These are phyloP conservation scores for Scaptomyza tumidula DNA, from an alignment of 2,888 invertebrate species.

Conservation along the genomic window DNA sequence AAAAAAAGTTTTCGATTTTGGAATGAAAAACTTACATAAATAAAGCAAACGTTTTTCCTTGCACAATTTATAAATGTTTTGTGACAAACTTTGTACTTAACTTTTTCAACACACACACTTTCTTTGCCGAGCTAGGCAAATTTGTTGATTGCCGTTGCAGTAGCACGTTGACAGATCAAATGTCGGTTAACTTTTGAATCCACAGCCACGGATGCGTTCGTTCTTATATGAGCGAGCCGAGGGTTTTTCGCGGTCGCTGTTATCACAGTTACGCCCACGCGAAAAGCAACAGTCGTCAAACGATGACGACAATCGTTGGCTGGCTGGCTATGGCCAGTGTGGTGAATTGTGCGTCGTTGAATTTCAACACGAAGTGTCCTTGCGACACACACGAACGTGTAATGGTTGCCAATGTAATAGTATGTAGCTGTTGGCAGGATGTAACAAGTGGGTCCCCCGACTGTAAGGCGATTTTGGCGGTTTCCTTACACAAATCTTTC, in stretches of 20 bases:
- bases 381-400: conserved; percentile 7
- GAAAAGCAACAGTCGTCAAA: conserved; percentile 39
- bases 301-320: conserved; percentile 58
- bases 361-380: conserved; percentile 46
- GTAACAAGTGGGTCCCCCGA: conserved; percentile 71
- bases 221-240: conserved; percentile 76
- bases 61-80: conserved; percentile 1
- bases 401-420: conserved; percentile 1
- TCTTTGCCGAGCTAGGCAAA: conserved; percentile 10
- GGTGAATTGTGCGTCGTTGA: conserved; percentile 44
- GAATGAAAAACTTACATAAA: conserved; percentile 29
- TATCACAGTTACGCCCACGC: conserved; percentile 65
- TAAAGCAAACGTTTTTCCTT: neutral
- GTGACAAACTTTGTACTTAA: neutral
- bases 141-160: conserved; percentile 29
- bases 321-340: conserved; percentile 18
- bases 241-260: conserved; percentile 46
- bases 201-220: conserved; percentile 69
- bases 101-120: conserved; percentile 21
- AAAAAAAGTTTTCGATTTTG: neutral
- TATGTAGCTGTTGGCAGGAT: conserved; percentile 31
- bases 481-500: conserved; percentile 14
- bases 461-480: conserved; percentile 35
- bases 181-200: conserved; percentile 83
- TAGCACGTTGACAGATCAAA: conserved; percentile 81